phyloP scores from a whole-genome alignment of 1,140 invertebrate species.

The Cepaea nemoralis region DNA sequence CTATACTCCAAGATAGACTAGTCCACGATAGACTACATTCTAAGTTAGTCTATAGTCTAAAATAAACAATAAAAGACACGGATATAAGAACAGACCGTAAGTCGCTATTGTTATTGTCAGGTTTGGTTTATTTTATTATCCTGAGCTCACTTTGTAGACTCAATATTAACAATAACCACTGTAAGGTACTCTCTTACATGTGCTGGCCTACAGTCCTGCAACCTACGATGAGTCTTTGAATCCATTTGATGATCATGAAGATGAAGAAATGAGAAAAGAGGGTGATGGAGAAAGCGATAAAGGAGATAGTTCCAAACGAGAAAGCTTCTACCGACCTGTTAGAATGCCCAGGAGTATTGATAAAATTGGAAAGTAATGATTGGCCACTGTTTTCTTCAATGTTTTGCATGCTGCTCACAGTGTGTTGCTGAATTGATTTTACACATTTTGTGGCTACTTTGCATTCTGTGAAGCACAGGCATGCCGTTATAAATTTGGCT shows the following conservation, averaged over 20 bases:
- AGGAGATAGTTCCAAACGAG: slow-evolving; percentile 49
- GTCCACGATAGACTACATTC: no score
- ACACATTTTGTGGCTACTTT: no score
- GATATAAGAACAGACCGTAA: no score
- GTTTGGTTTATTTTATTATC: no score
- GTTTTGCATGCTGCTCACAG: neutral
- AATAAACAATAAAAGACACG: no score
- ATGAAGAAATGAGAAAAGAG: slow-evolving; percentile 23
- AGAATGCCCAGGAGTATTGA: neutral
- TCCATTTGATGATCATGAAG: slow-evolving; percentile 63
- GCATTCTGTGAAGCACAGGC: no score
- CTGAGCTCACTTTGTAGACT: no score
- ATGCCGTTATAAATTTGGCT: no score
- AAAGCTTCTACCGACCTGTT: slow-evolving; percentile 46
- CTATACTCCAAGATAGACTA: no score
- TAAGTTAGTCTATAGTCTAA: no score
- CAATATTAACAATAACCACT: no score
- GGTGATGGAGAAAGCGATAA: slow-evolving; percentile 46
- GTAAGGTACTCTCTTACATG: neutral
- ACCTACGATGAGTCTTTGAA: slow-evolving; percentile 62
- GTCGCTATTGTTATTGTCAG: no score
- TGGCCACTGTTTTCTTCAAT: neutral
- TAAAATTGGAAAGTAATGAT: slow-evolving; percentile 1
- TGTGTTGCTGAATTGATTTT: neutral
- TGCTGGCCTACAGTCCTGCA: slow-evolving; percentile 44